phyloP scores from a whole-genome alignment of 2,113 vertebrate genomes.

The Aspiorhynchus laticeps region DNA sequence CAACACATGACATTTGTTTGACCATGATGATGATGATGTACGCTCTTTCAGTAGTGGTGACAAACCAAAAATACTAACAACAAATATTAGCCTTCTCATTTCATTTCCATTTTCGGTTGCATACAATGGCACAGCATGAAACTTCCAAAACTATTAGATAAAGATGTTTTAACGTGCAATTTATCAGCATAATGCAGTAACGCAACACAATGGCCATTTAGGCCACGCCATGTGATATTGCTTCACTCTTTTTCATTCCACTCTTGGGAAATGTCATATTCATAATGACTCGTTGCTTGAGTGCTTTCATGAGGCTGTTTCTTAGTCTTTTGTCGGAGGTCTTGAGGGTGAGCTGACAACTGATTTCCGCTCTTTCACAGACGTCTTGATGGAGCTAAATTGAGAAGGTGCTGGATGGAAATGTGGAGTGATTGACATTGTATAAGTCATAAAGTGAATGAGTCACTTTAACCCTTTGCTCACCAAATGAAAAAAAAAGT shows the following conservation, averaged over 20 bases:
- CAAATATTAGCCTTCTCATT: not conserved
- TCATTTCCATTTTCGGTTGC: not conserved
- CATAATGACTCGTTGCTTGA: conserved; percentile 14
- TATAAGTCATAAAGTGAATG: conserved; percentile 6
- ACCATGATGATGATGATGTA: not conserved
- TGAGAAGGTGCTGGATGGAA: conserved; percentile 18
- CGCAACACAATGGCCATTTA: conserved; percentile 15
- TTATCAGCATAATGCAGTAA: conserved; percentile 22
- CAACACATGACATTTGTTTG: not conserved
- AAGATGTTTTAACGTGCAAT: conserved; percentile 16
- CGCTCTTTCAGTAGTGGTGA: not conserved
- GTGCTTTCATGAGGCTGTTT: conserved; percentile 37
- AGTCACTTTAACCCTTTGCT: not conserved
- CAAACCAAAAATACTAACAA: not conserved
- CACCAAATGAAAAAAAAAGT: not conserved
- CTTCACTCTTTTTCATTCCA: conserved; percentile 19
- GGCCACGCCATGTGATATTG: not conserved
- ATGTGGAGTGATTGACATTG: conserved; percentile 17
- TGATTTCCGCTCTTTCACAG: conserved; percentile 20
- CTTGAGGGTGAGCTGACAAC: conserved; percentile 9
- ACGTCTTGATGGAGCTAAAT: conserved; percentile 32
- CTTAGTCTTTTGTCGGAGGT: conserved; percentile 18
- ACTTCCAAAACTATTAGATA: conserved; percentile 7
- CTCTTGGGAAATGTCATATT: conserved; percentile 34
- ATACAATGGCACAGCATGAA: not conserved